Conservation (phyloP, 35 echinoderm and acorn worm genomes). For the Heliocidaris tuberculata region DNA sequence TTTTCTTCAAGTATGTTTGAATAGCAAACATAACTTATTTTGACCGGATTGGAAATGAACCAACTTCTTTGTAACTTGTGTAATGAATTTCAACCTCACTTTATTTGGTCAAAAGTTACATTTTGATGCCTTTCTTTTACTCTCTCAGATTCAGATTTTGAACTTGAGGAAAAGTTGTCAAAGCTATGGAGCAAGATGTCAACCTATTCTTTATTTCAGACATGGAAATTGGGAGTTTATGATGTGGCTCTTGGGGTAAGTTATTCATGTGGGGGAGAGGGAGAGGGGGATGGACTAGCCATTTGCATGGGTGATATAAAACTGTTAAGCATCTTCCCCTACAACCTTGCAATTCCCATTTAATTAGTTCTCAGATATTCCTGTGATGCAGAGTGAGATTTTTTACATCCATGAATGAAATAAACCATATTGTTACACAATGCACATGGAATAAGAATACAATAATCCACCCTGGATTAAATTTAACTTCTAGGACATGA, state of each 20-base stretch:
- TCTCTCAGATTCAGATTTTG: neutral
- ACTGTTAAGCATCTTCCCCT: neutral
- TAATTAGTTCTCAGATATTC: neutral
- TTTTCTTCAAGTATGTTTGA: no score
- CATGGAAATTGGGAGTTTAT: neutral
- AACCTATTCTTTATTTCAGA: neutral
- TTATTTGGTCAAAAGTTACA: no score
- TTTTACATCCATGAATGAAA: neutral
- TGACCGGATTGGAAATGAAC: no score
- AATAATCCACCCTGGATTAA: neutral
- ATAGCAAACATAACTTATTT: no score
- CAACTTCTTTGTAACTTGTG: no score
- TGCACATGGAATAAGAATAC: neutral
- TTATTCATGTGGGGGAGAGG: neutral
- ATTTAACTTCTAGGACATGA: neutral
- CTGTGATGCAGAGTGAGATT: neutral
- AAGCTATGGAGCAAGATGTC: slow-evolving; percentile 25
- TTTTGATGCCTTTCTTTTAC: neutral
- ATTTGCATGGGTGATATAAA: neutral
- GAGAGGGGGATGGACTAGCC: neutral
- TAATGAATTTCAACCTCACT: no score
- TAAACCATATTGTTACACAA: no score
- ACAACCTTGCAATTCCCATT: neutral
- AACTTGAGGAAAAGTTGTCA: neutral
- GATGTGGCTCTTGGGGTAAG: neutral